Evolutionary conservation across 2,797 vertebrate genomes (phyloP).

Genomic region (Scolopax rusticola): DNA sequence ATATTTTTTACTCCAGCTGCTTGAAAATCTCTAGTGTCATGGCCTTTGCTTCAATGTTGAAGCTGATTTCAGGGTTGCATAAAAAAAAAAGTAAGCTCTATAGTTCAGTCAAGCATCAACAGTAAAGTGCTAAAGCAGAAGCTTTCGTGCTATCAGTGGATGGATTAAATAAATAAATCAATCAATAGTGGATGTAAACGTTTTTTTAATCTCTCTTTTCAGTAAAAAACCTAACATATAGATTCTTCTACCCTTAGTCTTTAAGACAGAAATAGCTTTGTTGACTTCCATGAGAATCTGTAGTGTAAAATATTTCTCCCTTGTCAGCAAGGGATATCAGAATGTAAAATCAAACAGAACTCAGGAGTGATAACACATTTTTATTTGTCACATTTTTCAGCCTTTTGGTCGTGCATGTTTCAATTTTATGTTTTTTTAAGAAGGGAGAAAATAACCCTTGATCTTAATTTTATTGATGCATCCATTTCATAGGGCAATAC

Average conservation of each 20-base stretch:
- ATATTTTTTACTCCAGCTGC: slow-evolving; percentile 46
- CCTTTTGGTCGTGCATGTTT: background rate
- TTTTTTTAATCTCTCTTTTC: slow-evolving; percentile 14
- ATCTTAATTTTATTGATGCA: background rate
- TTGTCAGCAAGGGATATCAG: background rate
- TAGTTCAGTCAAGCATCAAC: slow-evolving; percentile 52
- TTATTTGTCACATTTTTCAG: background rate
- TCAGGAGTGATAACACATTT: background rate
- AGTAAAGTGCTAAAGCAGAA: slow-evolving; percentile 64
- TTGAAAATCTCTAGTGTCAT: slow-evolving; percentile 49
- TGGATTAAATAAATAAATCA: slow-evolving; percentile 61
- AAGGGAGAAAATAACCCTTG: background rate
- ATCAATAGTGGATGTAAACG: slow-evolving; percentile 56
- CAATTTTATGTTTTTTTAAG: background rate
- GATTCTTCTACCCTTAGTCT: background rate
- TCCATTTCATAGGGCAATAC: background rate
- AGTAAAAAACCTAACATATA: background rate
- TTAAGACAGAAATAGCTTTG: background rate
- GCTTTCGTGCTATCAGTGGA: slow-evolving; percentile 24
- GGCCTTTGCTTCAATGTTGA: slow-evolving; percentile 46
- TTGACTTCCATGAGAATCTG: background rate
- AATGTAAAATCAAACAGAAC: background rate
- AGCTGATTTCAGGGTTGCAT: slow-evolving; percentile 59
- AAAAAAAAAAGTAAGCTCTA: slow-evolving; percentile 36
- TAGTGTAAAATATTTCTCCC: background rate